Evolutionary conservation across 2,113 vertebrate species (phyloP).

Genomic region (Delphinapterus leucas): DNA sequence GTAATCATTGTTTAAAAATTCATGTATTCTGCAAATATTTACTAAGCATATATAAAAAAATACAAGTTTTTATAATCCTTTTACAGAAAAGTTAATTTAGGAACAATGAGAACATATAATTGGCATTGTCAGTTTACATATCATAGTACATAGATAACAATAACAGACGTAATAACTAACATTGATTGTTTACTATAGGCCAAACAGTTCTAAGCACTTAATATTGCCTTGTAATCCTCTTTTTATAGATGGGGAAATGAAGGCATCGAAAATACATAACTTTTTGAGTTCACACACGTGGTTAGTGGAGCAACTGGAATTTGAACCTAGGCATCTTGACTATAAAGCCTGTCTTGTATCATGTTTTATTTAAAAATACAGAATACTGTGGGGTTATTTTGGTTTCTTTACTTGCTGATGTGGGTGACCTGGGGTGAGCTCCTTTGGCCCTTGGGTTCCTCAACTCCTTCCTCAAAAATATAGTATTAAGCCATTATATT

Average conservation of each 20-base stretch:
- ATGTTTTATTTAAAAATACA: background rate
- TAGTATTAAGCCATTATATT: background rate
- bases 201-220: background rate
- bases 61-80: background rate
- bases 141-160: background rate
- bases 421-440: background rate
- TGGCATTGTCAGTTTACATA: background rate
- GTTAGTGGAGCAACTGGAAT: background rate
- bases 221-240: background rate
- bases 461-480: background rate
- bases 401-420: background rate
- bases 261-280: background rate
- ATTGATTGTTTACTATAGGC: background rate
- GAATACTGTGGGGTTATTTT: background rate
- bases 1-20: slow-evolving; percentile 38
- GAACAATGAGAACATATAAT: background rate
- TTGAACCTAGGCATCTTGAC: background rate
- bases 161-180: background rate
- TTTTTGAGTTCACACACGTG: background rate
- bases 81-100: slow-evolving; percentile 21
- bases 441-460: background rate
- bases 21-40: slow-evolving; percentile 29
- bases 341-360: background rate
- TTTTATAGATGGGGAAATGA: background rate
- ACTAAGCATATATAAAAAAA: background rate